These are phyloP conservation scores for Borostomias antarcticus DNA, from an alignment of 2,797 vertebrate species.

Conservation along the genomic window DNA sequence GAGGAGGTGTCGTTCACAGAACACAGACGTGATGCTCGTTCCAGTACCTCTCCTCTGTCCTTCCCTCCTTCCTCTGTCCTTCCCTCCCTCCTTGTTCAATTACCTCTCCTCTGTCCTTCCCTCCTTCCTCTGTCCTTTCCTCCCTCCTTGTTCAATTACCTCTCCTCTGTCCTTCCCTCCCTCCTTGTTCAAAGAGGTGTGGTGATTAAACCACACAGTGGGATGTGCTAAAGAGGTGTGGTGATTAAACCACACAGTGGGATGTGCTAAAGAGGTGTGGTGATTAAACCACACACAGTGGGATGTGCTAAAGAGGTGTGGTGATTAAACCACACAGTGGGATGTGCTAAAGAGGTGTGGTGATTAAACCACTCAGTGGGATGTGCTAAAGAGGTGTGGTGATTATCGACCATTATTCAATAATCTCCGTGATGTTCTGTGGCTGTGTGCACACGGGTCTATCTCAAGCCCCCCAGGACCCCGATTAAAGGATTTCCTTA, in stretches of 20 bases:
- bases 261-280: too few relatives aligned
- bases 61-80: neutral
- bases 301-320: too few relatives aligned
- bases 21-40: neutral
- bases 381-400: too few relatives aligned
- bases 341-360: too few relatives aligned
- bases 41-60: neutral
- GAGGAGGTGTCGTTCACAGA: neutral
- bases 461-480: neutral
- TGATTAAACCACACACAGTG: neutral
- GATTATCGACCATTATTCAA: neutral
- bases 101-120: neutral
- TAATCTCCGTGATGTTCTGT: neutral
- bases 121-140: neutral
- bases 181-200: too few relatives aligned
- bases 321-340: neutral
- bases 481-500: neutral
- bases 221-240: too few relatives aligned
- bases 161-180: neutral
- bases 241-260: too few relatives aligned
- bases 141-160: too few relatives aligned
- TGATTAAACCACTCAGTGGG: neutral
- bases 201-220: neutral
- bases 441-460: too few relatives aligned
- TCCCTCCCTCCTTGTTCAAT: neutral